Conservation (phyloP, 2,113 vertebrate species). For the Caretta caretta region DNA sequence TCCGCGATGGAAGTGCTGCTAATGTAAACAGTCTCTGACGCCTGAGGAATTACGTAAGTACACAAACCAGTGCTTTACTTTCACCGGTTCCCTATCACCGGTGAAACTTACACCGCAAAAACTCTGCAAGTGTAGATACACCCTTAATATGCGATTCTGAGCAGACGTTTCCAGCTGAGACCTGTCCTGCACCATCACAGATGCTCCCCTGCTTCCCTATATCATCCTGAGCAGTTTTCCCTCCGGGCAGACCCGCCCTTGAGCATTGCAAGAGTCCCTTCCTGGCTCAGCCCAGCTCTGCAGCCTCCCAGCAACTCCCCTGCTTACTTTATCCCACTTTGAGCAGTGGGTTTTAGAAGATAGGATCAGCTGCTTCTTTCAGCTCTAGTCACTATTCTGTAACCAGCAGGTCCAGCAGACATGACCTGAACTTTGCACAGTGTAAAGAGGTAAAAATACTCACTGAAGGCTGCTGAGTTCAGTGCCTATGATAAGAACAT, state of each 20-base stretch:
- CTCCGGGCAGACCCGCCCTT: not conserved
- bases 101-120: too few species aligned
- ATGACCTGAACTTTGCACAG: not conserved
- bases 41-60: too few species aligned
- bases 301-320: not conserved
- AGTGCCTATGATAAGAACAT: not conserved
- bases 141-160: not conserved
- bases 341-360: accelerated
- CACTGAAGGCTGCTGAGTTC: not conserved
- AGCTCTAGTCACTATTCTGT: not conserved
- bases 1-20: too few species aligned
- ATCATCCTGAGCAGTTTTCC: not conserved
- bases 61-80: too few species aligned
- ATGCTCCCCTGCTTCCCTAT: not conserved
- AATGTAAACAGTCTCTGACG: too few species aligned
- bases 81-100: too few species aligned
- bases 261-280: not conserved
- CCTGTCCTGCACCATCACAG: not conserved
- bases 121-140: too few species aligned
- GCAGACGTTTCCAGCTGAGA: not conserved
- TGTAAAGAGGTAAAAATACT: not conserved
- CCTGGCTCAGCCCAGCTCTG: not conserved
- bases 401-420: not conserved
- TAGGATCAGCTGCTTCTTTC: not conserved
- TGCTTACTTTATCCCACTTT: not conserved